Conservation (phyloP, 2,797 vertebrate species). For the Gymnoscopelus braueri region DNA sequence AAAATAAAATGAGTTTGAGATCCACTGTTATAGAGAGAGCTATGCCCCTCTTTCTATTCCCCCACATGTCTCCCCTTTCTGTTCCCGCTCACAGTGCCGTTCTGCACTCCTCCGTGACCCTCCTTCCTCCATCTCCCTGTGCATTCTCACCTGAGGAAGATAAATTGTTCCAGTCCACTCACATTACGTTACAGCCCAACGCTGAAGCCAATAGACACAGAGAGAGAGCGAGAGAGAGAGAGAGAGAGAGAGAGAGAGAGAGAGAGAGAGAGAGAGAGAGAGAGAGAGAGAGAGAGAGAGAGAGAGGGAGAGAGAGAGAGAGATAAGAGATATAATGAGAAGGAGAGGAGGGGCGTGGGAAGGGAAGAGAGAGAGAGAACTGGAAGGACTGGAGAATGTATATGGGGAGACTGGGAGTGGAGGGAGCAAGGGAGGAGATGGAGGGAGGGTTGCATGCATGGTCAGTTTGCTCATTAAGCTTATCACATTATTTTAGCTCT, state of each 20-base stretch:
- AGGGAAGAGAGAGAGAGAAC: constrained; percentile 8
- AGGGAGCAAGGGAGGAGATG: neutral
- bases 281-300: constrained; percentile 14
- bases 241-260: constrained; percentile 24
- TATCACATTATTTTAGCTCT: constrained; percentile 79
- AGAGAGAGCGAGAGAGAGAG: neutral
- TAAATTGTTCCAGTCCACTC: constrained; percentile 80
- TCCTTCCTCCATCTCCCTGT: constrained; percentile 60
- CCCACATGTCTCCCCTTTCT: constrained; percentile 20
- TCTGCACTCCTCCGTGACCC: constrained; percentile 54
- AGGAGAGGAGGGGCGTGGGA: constrained; percentile 8
- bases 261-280: constrained; percentile 7
- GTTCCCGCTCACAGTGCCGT: constrained; percentile 53
- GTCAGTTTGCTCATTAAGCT: constrained; percentile 79
- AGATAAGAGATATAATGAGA: too few species aligned
- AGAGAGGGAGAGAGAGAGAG: constrained; percentile 18
- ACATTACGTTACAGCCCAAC: constrained; percentile 75
- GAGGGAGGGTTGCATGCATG: constrained; percentile 67
- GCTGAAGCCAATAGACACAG: constrained; percentile 30
- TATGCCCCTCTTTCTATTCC: constrained; percentile 27
- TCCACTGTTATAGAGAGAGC: neutral
- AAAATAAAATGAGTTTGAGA: too few species aligned
- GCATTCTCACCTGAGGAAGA: constrained; percentile 81
- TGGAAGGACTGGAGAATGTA: constrained; percentile 22
- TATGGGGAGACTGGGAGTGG: constrained; percentile 25